phyloP scores from a whole-genome alignment of 64 coral and sea anemone genomes.

The Porites australiensis region DNA sequence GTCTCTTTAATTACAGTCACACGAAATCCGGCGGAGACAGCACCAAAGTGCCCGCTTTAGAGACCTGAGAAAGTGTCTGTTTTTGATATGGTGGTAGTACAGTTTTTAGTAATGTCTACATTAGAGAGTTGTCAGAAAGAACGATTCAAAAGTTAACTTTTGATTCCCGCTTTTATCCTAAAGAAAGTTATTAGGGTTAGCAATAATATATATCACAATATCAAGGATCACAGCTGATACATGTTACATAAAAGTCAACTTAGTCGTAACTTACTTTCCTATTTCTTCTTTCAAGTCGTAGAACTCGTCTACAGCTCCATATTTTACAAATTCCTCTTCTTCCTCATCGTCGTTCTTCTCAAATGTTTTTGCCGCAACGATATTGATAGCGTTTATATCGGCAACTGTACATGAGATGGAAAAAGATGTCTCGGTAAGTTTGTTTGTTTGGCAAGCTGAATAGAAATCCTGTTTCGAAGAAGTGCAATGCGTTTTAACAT shows the following conservation, averaged over 20 bases:
- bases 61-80: no score
- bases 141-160: no score
- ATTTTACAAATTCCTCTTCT: slow-evolving; percentile 69
- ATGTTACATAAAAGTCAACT: neutral
- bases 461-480: neutral
- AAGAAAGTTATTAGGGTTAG: no score
- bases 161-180: no score
- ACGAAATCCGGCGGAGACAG: no score
- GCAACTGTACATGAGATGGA: slow-evolving; percentile 27
- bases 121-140: no score
- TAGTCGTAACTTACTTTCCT: slow-evolving; percentile 66
- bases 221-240: no score
- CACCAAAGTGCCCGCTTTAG: no score
- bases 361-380: neutral
- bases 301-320: slow-evolving; percentile 74
- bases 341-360: slow-evolving; percentile 46
- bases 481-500: neutral
- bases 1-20: no score
- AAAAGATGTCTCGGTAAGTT: neutral
- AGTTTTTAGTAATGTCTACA: no score
- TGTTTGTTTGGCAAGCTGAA: neutral
- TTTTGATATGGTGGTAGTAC: no score
- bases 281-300: slow-evolving; percentile 74
- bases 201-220: no score
- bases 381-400: slow-evolving; percentile 23